Base-by-base conservation (phyloP, 1,140 invertebrate genomes). In the Drosophila melanogaster region DNA sequence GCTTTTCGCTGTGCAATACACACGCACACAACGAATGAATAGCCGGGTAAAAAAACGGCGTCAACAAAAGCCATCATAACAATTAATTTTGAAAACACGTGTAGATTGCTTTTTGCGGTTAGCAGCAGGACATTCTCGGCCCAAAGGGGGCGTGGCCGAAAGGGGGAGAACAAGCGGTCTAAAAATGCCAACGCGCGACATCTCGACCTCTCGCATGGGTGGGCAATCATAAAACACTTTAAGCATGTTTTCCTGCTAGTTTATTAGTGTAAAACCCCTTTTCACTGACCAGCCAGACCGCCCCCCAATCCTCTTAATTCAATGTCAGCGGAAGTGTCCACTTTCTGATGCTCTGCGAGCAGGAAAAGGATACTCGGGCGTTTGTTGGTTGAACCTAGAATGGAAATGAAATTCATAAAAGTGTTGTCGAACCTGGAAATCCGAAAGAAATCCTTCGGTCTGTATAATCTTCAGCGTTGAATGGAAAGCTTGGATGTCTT, bases 11-110 rank as follows among this genome's bases (percentile, higher is more conserved):
- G 37, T 67, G 62, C 15, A 61, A 41, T 22, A 15, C 38, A 38
- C n/a, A 38, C 12, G 33, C 12, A 55, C 50, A 59, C 15, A 54
- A 38, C 15, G 7, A 41, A 22, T 19, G 43, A 37, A 41, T 49
- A 43, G 40, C 37, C 51, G 73, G 44, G 26, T 49, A 74, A 76
- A 87, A 87, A 89, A 84, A 89, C 69, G 77, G 80, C 84, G 76
- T 79, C 84, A 87, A 86, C 86, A 86, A 90, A 90, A 79, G 81
- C 86, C 86, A 90, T 90, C 78, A 90, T 81, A 86, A 81, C 86
- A 90, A 90, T 90, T 90, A 90, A 90, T 90, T 90, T 90, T 73
- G 70, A 90, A 90, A 90, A 90, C 86, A 90, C 86, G 86, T 90
- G 86, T 90, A 90, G 86, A 90, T 90, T 90, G 86, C 86, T 90